A percentile compares a stretch with the other conserved stretches of the same genome.
Evolutionary conservation across 2,888 invertebrate genomes (phyloP).

Genomic region (Eilema griseolum): DNA sequence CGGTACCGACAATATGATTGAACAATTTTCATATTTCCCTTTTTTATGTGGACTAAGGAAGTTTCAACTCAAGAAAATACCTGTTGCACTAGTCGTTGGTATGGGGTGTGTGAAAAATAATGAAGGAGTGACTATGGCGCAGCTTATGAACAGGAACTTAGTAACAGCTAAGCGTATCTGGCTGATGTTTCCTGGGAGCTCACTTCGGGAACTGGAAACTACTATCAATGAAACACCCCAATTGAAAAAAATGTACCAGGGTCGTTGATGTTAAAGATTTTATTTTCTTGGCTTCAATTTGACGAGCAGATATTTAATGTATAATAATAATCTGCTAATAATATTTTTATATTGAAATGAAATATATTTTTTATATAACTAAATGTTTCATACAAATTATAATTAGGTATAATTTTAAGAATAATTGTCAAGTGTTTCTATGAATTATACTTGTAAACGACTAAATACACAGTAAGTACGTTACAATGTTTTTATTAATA

Average conservation of each 20-base stretch:
- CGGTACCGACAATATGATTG: slow-evolving; percentile 66
- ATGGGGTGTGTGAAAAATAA: slow-evolving; percentile 65
- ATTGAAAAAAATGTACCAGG: slow-evolving; percentile 39
- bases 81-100: slow-evolving; percentile 58
- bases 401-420: not conserved
- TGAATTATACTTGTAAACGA: not conserved
- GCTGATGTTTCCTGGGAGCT: slow-evolving; percentile 53
- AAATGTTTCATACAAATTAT: not conserved
- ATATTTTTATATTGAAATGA: slow-evolving; percentile 27
- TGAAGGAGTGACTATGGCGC: slow-evolving; percentile 57
- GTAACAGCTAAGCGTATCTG: slow-evolving; percentile 51
- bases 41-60: slow-evolving; percentile 66
- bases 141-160: slow-evolving; percentile 51
- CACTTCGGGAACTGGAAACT: slow-evolving; percentile 40
- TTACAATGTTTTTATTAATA: slow-evolving; percentile 5
- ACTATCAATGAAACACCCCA: slow-evolving; percentile 44
- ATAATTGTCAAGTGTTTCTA: not conserved
- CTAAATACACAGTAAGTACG: not conserved
- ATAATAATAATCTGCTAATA: slow-evolving; percentile 39
- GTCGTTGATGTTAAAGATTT: slow-evolving; percentile 23
- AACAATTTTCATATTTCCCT: slow-evolving; percentile 66
- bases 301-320: slow-evolving; percentile 40
- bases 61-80: slow-evolving; percentile 63
- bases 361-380: slow-evolving; percentile 6
- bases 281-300: slow-evolving; percentile 20